Conservation (phyloP, 2,888 invertebrate genomes). For the Rhorus exstirpatorius region DNA sequence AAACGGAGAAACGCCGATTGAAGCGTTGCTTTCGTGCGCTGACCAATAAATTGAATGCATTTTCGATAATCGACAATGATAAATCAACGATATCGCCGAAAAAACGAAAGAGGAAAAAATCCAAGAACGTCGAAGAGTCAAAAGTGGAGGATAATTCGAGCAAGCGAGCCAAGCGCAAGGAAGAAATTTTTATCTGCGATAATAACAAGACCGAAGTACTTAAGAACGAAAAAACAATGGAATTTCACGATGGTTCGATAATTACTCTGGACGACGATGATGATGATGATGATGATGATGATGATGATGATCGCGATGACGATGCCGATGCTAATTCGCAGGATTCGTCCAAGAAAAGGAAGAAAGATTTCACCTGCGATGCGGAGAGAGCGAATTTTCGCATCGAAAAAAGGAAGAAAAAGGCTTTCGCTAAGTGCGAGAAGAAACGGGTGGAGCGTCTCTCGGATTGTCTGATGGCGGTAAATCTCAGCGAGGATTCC, state of each 20-base stretch:
- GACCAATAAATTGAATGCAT: constrained; percentile 70
- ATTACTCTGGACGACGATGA: neutral
- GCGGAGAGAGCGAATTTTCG: constrained; percentile 63
- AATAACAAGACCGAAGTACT: neutral
- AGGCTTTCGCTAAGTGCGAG: constrained; percentile 40
- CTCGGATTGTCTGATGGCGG: constrained; percentile 64
- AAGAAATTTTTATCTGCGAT: too few relatives aligned
- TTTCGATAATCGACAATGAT: constrained; percentile 70
- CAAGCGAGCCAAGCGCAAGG: too few relatives aligned
- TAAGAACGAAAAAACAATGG: constrained; percentile 19
- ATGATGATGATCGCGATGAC: neutral
- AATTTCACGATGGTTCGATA: constrained; percentile 22
- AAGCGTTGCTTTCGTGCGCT: constrained; percentile 74
- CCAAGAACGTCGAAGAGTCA: constrained; percentile 14
- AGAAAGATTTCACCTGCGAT: constrained; percentile 39
- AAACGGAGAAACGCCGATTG: constrained; percentile 61
- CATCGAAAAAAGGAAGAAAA: constrained; percentile 66
- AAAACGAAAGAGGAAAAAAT: constrained; percentile 38
- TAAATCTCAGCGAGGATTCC: constrained; percentile 59
- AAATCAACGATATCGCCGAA: constrained; percentile 6
- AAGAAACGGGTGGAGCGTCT: constrained; percentile 65
- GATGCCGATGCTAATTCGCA: neutral
- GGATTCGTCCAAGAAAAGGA: neutral
- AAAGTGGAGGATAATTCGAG: neutral
- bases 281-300: neutral